phyloP scores from a whole-genome alignment of 2,888 invertebrate species.

The Vannuccia rotundouncinata region DNA sequence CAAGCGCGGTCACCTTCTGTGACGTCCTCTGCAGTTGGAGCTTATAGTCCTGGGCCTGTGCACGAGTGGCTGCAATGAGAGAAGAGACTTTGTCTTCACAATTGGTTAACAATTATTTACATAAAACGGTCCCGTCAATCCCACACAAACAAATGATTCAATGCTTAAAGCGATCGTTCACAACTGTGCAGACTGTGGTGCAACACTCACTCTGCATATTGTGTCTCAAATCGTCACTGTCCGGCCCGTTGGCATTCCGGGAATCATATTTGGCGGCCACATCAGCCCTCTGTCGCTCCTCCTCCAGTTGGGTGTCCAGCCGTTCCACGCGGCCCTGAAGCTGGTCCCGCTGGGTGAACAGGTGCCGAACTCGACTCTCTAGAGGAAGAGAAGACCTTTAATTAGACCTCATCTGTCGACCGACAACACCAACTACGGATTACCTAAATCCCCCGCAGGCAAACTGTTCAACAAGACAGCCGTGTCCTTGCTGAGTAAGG shows the following conservation, averaged over 20 bases:
- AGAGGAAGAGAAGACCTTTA: too few species aligned
- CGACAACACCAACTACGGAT: neutral
- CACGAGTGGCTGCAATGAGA: neutral
- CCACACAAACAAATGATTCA: too few species aligned
- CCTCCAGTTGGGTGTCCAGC: neutral
- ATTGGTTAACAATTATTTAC: too few species aligned
- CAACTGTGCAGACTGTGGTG: too few species aligned
- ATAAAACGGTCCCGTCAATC: too few species aligned
- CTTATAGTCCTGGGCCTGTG: conserved; percentile 4
- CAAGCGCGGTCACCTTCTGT: neutral
- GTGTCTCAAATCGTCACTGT: neutral
- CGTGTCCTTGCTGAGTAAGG: neutral
- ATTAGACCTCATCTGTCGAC: too few species aligned
- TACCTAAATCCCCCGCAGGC: neutral
- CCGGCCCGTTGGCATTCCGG: neutral
- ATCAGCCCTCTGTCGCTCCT: neutral
- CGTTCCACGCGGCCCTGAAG: neutral
- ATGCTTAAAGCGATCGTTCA: too few species aligned
- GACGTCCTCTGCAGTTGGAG: conserved; percentile 3
- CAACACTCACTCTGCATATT: conserved; percentile 7
- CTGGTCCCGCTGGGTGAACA: conserved; percentile 12
- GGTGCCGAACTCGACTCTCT: neutral
- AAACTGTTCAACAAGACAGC: neutral
- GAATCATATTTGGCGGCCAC: conserved; percentile 7
- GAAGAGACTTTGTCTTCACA: too few species aligned